Base-by-base conservation (phyloP, 1,140 invertebrate species). In the Theocolax elegans region DNA sequence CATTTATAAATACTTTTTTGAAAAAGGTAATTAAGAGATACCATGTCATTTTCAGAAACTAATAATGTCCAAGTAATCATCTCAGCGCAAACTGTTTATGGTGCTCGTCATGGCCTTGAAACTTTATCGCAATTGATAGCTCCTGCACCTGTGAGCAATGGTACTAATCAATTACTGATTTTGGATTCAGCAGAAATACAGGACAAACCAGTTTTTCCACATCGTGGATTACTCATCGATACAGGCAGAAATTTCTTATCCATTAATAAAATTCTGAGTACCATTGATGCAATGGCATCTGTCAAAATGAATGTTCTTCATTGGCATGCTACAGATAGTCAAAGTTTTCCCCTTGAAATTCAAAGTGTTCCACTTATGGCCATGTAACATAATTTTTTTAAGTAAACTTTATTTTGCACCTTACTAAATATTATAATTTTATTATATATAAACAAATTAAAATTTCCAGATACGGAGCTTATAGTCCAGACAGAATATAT, bases 261-360 rank as follows among this genome's bases (percentile, higher is more conserved):
- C 0, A 81, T 94, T 4, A 78, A 84, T 1, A 87, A 90, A 38
- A 89, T 96, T n/a, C 87, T 91, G 72, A 86, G 90, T 17, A 92
- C 92, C 0, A 87, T 95, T 17, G 90, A 93, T 63, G 93, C 88
- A 0, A 93, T 96, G 90, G 90, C 91, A 2, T 88, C 92, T 15
- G 89, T 89, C 65, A 96, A 96, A 84, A 84, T 96, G 56, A 96
- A 96, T 84, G 91, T 92, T 9, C 91, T 96, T 63, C 94, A 95
- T 81, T 95, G 93, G 93, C 94, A 96, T 77, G 87, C 92, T 0
- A 93, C 92, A 2, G 94, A 95, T 78, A 90, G 91, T 0, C 94
- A 96, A 75, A 94, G 93, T 76, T 95, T 95, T 81, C 93, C 94
- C 0, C 87, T 94, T 71, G 83, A 90, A 38, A 88, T 92, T 3